These are phyloP conservation scores for Leuciscus waleckii DNA, from an alignment of 2,797 vertebrate genomes.

Conservation along the genomic window DNA sequence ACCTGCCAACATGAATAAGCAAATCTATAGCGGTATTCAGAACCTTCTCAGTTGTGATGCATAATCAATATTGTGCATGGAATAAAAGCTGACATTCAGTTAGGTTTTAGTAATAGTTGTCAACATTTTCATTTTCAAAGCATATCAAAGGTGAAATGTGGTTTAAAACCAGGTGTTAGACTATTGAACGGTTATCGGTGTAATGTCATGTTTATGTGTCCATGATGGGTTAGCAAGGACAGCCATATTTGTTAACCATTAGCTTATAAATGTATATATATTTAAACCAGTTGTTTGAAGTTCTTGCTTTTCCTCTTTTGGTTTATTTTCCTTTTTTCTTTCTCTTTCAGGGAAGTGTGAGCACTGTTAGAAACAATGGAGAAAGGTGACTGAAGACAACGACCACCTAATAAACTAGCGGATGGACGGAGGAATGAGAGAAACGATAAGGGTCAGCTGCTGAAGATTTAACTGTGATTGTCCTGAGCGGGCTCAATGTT, in stretches of 20 bases:
- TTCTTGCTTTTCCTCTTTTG: neutral
- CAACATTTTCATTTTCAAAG: neutral
- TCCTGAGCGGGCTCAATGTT: neutral
- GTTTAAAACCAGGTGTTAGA: neutral
- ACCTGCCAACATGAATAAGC: conserved; percentile 6
- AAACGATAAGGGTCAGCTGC: conserved; percentile 7
- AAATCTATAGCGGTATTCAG: neutral
- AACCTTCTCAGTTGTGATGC: neutral
- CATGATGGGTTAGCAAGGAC: neutral
- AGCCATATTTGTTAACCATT: neutral
- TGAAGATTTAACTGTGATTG: conserved; percentile 24
- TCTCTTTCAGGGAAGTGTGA: conserved; percentile 76
- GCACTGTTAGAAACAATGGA: neutral
- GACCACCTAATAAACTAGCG: conserved; percentile 10
- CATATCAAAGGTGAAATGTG: neutral
- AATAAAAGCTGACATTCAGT: conserved; percentile 25
- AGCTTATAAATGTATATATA: neutral
- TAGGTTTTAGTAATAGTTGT: neutral
- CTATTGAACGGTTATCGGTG: neutral
- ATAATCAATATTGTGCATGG: conserved; percentile 1
- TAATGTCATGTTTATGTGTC: neutral
- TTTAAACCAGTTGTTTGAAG: neutral
- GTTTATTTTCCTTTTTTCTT: neutral
- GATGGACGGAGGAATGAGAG: neutral
- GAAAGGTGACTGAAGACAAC: conserved; percentile 6